phyloP scores from a whole-genome alignment of 2,888 invertebrate genomes.

The Tribolium freemani region DNA sequence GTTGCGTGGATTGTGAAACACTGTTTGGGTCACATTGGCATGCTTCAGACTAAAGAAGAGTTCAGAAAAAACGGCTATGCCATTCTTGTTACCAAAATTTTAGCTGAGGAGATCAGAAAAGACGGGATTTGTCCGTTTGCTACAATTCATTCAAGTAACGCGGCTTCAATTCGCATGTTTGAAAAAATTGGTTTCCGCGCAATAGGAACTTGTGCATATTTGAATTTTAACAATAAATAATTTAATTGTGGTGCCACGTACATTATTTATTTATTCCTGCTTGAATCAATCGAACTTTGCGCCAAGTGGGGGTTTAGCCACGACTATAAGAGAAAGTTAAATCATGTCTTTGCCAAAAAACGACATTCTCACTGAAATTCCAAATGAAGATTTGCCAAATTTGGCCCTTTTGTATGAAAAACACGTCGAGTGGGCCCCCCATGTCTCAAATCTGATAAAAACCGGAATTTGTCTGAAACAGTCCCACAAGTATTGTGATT shows the following conservation, averaged over 20 bases:
- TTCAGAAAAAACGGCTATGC: slow-evolving; percentile 65
- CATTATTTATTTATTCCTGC: not conserved
- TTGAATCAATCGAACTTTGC: too few relatives aligned
- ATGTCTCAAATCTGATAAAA: slow-evolving; percentile 12
- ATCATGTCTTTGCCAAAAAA: not conserved
- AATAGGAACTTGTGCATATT: slow-evolving; percentile 10
- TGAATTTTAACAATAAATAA: not conserved
- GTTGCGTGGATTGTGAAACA: slow-evolving; percentile 65
- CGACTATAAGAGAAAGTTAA: not conserved
- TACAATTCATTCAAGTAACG: slow-evolving; percentile 60
- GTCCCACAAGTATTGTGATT: slow-evolving; percentile 16
- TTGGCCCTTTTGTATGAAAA: slow-evolving; percentile 15
- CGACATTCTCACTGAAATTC: slow-evolving; percentile 28
- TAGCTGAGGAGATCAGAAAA: slow-evolving; percentile 61
- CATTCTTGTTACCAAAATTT: slow-evolving; percentile 58
- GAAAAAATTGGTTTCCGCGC: slow-evolving; percentile 57
- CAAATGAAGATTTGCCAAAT: slow-evolving; percentile 14
- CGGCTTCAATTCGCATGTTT: slow-evolving; percentile 62
- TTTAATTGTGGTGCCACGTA: not conserved
- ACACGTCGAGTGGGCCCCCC: slow-evolving; percentile 10
- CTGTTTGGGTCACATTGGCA: slow-evolving; percentile 61
- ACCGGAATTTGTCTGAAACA: not conserved
- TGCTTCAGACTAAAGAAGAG: slow-evolving; percentile 62
- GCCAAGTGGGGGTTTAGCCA: not conserved
- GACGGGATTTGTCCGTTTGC: slow-evolving; percentile 59